Percentiles rank a stretch among this genome's conserved stretches.
phyloP scores from a whole-genome alignment of 2,888 invertebrate genomes.

The Anagyrus pseudococci region DNA sequence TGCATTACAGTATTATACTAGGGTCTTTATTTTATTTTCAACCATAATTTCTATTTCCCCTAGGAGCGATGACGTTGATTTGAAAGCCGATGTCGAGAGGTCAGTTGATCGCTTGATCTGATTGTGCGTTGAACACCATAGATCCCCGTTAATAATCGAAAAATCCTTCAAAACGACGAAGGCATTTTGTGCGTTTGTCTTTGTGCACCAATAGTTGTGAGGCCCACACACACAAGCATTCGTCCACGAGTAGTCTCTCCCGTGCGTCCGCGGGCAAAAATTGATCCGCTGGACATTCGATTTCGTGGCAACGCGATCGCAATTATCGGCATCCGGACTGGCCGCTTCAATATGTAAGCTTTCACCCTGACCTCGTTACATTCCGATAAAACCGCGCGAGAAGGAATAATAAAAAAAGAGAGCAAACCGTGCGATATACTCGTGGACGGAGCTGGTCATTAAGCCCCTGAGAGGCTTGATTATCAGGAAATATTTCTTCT shows the following conservation, averaged over 20 bases:
- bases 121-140: neutral
- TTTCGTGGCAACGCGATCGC: neutral
- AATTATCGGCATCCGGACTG: conserved; percentile 2
- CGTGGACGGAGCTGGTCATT: too few species aligned
- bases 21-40: too few species aligned
- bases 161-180: conserved; percentile 13
- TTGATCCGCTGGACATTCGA: neutral
- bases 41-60: too few species aligned
- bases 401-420: too few species aligned
- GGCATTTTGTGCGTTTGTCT: too few species aligned
- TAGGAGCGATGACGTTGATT: conserved; percentile 52
- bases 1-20: too few species aligned
- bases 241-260: neutral
- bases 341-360: conserved; percentile 13
- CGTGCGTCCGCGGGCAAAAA: neutral
- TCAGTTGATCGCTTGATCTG: conserved; percentile 41
- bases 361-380: conserved; percentile 23
- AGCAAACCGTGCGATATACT: too few species aligned
- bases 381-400: conserved; percentile 11
- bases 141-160: neutral
- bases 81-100: conserved; percentile 53
- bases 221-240: too few species aligned
- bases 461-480: too few species aligned
- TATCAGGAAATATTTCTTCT: too few species aligned
- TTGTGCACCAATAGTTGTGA: neutral